Evolutionary conservation across 2,113 vertebrate genomes (phyloP).

Genomic region (Ceyx melanurus): DNA sequence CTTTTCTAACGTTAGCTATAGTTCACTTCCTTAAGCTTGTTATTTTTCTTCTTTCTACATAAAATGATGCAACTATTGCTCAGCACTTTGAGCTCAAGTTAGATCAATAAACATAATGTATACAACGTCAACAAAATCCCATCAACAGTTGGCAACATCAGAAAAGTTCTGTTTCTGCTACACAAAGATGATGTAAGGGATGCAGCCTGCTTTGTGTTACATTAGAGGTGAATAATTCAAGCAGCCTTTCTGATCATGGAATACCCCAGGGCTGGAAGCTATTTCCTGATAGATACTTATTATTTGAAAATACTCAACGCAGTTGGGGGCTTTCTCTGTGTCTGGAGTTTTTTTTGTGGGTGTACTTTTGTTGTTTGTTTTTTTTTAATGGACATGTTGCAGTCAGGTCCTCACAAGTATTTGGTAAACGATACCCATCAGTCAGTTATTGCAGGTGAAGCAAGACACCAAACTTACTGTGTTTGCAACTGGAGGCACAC

Average conservation of each 20-base stretch:
- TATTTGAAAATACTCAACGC: background rate
- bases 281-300: slow-evolving; percentile 27
- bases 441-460: background rate
- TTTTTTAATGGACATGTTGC: background rate
- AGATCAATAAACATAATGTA: slow-evolving; percentile 47
- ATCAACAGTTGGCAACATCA: slow-evolving; percentile 46
- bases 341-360: background rate
- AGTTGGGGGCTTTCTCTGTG: background rate
- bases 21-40: slow-evolving; percentile 6
- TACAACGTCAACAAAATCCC: slow-evolving; percentile 13
- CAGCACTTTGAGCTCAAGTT: background rate
- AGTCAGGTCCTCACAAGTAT: background rate
- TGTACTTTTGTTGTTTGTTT: background rate
- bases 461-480: background rate
- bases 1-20: background rate
- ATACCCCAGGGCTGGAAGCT: background rate
- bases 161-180: slow-evolving; percentile 35
- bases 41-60: background rate
- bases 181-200: slow-evolving; percentile 37
- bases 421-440: background rate
- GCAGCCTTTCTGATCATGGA: slow-evolving; percentile 12
- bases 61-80: slow-evolving; percentile 3
- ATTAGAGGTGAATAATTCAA: slow-evolving; percentile 59
- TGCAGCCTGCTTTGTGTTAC: slow-evolving; percentile 17
- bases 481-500: background rate